These are phyloP conservation scores for Fragum sueziense DNA, from an alignment of 2,888 invertebrate species.

Conservation along the genomic window DNA sequence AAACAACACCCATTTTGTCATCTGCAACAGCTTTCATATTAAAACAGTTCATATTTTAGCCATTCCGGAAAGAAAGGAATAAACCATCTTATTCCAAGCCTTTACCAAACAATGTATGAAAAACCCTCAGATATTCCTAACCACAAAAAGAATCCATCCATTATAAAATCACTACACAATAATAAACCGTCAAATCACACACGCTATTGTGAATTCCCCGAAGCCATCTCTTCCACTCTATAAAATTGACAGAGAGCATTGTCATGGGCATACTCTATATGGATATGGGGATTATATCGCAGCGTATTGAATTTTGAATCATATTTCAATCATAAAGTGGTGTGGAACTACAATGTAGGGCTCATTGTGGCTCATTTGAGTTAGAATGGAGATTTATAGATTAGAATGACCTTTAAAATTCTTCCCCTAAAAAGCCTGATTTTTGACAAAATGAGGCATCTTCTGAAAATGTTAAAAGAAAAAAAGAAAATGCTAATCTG, in stretches of 20 bases:
- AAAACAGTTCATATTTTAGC: not conserved
- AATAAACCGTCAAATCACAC: no score
- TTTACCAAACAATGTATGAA: no score
- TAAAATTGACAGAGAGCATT: not conserved
- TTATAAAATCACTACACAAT: not conserved
- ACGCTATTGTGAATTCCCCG: not conserved
- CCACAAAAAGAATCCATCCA: no score
- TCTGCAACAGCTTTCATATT: not conserved
- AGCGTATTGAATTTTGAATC: constrained; percentile 3
- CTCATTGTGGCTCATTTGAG: no score
- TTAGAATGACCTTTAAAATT: no score
- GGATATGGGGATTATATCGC: not conserved
- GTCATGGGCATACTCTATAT: not conserved
- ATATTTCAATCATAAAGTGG: not conserved
- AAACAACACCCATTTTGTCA: no score
- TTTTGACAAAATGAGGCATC: not conserved
- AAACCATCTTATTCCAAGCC: not conserved
- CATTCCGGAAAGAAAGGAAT: not conserved
- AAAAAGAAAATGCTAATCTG: not conserved
- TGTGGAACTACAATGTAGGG: no score
- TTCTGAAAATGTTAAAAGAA: not conserved
- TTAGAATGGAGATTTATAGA: no score
- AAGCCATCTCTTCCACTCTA: not conserved
- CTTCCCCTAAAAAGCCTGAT: not conserved
- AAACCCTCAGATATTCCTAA: no score